These are phyloP conservation scores for Ferdinandea cuprea DNA, from an alignment of 2,888 invertebrate genomes.

Conservation along the genomic window DNA sequence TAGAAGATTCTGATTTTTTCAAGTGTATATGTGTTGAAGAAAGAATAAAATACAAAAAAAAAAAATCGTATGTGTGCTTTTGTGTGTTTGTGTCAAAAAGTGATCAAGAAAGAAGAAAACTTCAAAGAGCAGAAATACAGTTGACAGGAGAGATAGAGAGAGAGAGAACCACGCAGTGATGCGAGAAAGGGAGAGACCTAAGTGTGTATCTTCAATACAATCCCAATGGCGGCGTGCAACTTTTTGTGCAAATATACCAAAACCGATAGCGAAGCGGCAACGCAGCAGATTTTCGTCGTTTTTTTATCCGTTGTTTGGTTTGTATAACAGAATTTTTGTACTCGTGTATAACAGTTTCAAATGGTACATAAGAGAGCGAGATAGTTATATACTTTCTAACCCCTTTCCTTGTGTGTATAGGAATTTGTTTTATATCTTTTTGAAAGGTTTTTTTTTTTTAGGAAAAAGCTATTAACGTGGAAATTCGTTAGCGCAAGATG, in stretches of 20 bases:
- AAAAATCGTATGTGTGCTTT: slow-evolving; percentile 34
- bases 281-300: slow-evolving; percentile 62
- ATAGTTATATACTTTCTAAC: slow-evolving; percentile 61
- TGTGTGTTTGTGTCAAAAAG: slow-evolving; percentile 67
- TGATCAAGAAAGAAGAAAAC: slow-evolving; percentile 66
- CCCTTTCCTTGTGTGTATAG: slow-evolving; percentile 58
- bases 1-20: slow-evolving; percentile 59
- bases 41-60: slow-evolving; percentile 43
- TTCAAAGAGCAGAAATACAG: slow-evolving; percentile 48
- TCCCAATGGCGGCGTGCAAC: slow-evolving; percentile 59
- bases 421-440: slow-evolving; percentile 37
- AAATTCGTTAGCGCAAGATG: slow-evolving; percentile 29
- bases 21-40: slow-evolving; percentile 25
- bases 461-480: slow-evolving; percentile 41
- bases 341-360: slow-evolving; percentile 58
- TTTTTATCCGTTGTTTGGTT: slow-evolving; percentile 58
- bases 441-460: slow-evolving; percentile 18
- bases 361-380: slow-evolving; percentile 49
- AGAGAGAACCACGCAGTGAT: slow-evolving; percentile 5
- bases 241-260: slow-evolving; percentile 58
- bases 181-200: slow-evolving; percentile 16
- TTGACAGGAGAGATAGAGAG: slow-evolving; percentile 42
- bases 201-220: slow-evolving; percentile 33
- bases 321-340: slow-evolving; percentile 56
- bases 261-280: slow-evolving; percentile 33